phyloP scores from a whole-genome alignment of 2,797 vertebrate genomes.

The Allochrocebus solatus region DNA sequence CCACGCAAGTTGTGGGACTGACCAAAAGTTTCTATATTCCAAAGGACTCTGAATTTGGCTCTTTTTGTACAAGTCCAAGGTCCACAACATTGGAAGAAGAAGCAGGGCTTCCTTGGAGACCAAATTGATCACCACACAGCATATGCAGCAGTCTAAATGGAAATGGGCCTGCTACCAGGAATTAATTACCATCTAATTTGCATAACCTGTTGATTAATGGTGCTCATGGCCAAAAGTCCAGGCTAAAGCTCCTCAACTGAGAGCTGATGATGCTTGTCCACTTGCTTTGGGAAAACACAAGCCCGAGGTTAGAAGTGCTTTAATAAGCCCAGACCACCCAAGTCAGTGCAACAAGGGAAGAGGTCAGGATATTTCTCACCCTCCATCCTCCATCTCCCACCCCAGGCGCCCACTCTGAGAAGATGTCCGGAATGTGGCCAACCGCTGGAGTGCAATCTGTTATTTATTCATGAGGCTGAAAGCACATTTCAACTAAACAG shows the following conservation, averaged over 20 bases:
- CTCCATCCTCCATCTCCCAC: neutral
- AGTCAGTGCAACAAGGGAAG: neutral
- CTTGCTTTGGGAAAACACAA: neutral
- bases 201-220: neutral
- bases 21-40: neutral
- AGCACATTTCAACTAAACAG: neutral
- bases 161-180: neutral
- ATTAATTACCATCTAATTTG: neutral
- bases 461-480: slow-evolving; percentile 23
- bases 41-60: neutral
- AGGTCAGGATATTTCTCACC: neutral
- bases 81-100: neutral
- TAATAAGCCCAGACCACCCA: neutral
- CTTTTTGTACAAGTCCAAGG: neutral
- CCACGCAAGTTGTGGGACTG: neutral
- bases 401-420: neutral
- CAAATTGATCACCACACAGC: neutral
- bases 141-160: neutral
- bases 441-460: neutral
- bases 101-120: neutral
- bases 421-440: neutral
- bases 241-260: neutral
- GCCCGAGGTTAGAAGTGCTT: neutral
- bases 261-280: neutral
- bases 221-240: neutral